Evolutionary conservation across 2,888 invertebrate species (phyloP), one percentile per base, ranked within the genome.

Genomic region (Emmelina monodactyla): DNA sequence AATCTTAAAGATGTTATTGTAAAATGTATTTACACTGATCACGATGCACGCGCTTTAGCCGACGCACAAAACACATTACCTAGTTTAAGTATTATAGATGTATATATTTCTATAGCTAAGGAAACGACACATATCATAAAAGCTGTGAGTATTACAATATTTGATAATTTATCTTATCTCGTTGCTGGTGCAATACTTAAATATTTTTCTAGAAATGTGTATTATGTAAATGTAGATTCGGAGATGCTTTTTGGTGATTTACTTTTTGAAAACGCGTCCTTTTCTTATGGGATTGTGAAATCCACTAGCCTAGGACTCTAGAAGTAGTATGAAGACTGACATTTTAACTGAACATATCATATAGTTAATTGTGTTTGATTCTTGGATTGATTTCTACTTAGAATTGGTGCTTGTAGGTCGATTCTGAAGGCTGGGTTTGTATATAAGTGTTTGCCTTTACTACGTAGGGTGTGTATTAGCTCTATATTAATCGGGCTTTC

Each of bases 131-230:
- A 79, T 79, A 79, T 79, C 76, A 66, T 70, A 56, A 62, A 79
- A 61, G 79, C 79, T 79, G 79, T 79, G 79, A 79, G 69, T 69
- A 75, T 70, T 73, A 79, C 79, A 78, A 78, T 76, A 79, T 78
- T 56, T 73, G 64, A 60, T 76, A 62, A 72, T 69, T 68, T 68
- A 63, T 75, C 71, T 66, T 59, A 63, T 69, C 71, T 71, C 59
- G 69, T 78, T 73, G 73, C 71, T 64, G 58, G 70, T 62, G 75
- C 65, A 64, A 65, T 70, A 78, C 67, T 64, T 75, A 73, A 75
- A 78, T 79, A 79, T 79, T 79, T 79, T 79, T 79, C 79, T 79
- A 79, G 79, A 62, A 66, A 78, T 65, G 72, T 79, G 72, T 78
- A 70, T 73, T 68, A 71, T 52, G 60, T 67, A 62, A 71, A 66